Conservation (phyloP, 2,888 invertebrate species). For the Melanostoma scalare region DNA sequence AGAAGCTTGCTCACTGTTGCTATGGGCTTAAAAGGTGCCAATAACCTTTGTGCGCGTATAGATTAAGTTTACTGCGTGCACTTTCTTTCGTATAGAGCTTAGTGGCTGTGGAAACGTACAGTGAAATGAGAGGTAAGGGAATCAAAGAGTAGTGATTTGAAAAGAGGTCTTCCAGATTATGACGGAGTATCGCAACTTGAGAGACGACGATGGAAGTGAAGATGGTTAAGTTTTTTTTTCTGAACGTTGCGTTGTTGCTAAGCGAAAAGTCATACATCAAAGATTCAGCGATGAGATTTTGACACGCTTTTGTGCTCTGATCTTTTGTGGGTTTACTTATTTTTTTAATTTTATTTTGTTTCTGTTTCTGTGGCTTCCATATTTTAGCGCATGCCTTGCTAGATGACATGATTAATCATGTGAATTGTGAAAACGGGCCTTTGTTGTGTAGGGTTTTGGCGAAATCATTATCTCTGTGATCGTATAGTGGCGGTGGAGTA, state of each 20-base stretch:
- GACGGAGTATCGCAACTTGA: neutral
- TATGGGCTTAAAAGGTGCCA: slow-evolving; percentile 65
- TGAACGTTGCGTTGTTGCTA: slow-evolving; percentile 43
- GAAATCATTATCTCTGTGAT: slow-evolving; percentile 29
- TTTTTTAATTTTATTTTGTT: slow-evolving; percentile 6
- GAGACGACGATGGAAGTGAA: slow-evolving; percentile 14
- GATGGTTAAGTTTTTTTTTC: slow-evolving; percentile 29
- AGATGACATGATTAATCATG: slow-evolving; percentile 55
- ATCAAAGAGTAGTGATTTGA: slow-evolving; percentile 42
- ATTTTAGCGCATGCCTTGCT: slow-evolving; percentile 35
- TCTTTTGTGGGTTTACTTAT: slow-evolving; percentile 29
- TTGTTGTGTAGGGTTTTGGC: slow-evolving; percentile 32
- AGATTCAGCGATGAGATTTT: slow-evolving; percentile 55
- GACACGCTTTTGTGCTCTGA: slow-evolving; percentile 68
- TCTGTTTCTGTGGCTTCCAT: slow-evolving; percentile 20
- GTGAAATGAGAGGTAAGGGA: slow-evolving; percentile 16
- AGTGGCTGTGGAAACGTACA: neutral
- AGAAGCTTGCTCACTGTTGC: slow-evolving; percentile 48
- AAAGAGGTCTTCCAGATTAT: slow-evolving; percentile 52
- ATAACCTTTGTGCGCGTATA: slow-evolving; percentile 62
- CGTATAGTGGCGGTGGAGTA: slow-evolving; percentile 14
- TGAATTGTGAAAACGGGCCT: slow-evolving; percentile 37
- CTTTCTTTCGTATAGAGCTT: slow-evolving; percentile 54
- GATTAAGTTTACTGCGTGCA: slow-evolving; percentile 68
- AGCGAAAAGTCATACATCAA: slow-evolving; percentile 44